A percentile compares a stretch with the other conserved stretches of the same genome.
These are phyloP conservation scores for Halichondria panicea DNA, from an alignment of 37 sponge, comb jelly and placozoan genomes.

Conservation along the genomic window DNA sequence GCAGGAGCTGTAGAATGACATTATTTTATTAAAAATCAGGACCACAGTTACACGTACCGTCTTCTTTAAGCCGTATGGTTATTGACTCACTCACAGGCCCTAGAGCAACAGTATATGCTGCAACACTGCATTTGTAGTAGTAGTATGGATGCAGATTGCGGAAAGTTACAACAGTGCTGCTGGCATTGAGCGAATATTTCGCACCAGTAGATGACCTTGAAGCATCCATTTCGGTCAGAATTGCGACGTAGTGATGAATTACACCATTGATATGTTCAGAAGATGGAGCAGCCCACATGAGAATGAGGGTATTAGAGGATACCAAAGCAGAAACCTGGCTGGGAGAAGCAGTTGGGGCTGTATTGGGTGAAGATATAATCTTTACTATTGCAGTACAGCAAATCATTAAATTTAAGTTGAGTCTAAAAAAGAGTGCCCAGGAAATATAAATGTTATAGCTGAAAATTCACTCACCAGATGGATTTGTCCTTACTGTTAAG, in stretches of 20 bases:
- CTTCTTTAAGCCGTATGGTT: constrained; percentile 3
- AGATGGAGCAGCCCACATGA: constrained; percentile 16
- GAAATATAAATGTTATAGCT: too few species aligned
- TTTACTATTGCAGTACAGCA: not conserved
- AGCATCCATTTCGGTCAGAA: not conserved
- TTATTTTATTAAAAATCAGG: constrained; percentile 6
- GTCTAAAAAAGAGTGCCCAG: not conserved
- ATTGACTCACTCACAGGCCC: constrained; percentile 20
- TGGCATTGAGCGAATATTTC: too few species aligned
- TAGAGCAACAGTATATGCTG: constrained; percentile 30
- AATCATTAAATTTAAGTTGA: not conserved
- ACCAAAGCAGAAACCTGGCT: not conserved
- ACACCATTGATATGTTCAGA: constrained; percentile 23
- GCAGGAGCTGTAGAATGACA: constrained; percentile 4
- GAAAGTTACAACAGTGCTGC: not conserved
- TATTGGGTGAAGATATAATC: not conserved
- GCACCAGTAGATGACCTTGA: not conserved
- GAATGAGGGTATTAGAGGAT: not conserved
- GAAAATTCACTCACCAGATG: constrained; percentile 2
- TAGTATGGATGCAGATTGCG: constrained; percentile 22
- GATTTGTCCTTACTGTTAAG: not conserved
- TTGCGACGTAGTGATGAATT: constrained; percentile 15
- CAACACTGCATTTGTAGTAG: constrained; percentile 14
- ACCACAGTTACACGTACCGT: constrained; percentile 3
- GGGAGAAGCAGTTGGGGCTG: constrained; percentile 14